Conservation (phyloP, 2,113 vertebrate genomes). For the Chinchilla lanigera region DNA sequence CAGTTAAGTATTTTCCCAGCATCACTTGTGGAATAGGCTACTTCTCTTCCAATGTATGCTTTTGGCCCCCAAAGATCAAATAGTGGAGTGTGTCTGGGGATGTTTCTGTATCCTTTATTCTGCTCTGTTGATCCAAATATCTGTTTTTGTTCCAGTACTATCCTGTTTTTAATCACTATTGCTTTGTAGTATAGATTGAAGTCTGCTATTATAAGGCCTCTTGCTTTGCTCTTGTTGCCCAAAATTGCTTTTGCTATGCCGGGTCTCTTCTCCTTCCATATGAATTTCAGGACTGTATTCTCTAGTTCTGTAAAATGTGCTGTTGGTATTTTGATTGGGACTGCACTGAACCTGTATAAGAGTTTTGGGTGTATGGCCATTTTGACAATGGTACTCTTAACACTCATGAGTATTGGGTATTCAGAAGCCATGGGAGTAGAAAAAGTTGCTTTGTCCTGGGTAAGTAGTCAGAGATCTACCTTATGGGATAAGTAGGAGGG, state of each 20-base stretch:
- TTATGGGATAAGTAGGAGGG: background rate
- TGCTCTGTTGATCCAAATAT: background rate
- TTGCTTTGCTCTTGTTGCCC: background rate
- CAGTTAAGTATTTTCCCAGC: background rate
- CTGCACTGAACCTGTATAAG: background rate
- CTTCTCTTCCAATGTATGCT: background rate
- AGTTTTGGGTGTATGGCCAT: background rate
- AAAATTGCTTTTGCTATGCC: background rate
- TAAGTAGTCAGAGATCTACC: background rate
- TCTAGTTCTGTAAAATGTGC: background rate
- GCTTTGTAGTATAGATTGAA: background rate
- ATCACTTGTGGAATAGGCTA: background rate
- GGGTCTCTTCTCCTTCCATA: background rate
- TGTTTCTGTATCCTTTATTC: background rate
- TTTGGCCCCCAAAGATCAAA: background rate
- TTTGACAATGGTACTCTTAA: background rate
- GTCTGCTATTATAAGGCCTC: background rate
- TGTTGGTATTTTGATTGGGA: background rate
- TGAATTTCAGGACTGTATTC: background rate
- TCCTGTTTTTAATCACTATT: background rate
- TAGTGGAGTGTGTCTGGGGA: background rate
- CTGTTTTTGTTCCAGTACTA: background rate
- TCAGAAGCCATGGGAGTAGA: background rate
- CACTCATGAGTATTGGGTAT: too few species aligned
- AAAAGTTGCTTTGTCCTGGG: background rate